These are phyloP conservation scores for Himalopsyche phryganea DNA, from an alignment of 1,140 invertebrate genomes.

Conservation along the genomic window DNA sequence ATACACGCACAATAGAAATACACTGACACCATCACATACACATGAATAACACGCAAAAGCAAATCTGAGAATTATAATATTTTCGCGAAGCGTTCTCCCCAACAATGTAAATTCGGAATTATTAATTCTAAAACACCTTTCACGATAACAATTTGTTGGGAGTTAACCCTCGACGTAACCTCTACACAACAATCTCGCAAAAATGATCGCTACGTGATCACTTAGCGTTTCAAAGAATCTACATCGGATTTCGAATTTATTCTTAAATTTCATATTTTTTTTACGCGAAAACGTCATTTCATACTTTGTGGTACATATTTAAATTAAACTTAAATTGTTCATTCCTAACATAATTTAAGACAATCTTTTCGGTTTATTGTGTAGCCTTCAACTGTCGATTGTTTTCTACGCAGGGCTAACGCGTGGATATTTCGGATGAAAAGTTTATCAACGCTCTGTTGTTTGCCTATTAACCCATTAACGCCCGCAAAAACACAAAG, in stretches of 20 bases:
- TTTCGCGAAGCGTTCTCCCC: neutral
- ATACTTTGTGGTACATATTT: no score
- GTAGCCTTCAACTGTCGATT: no score
- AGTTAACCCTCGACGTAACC: neutral
- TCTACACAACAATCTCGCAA: neutral
- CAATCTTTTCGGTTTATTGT: no score
- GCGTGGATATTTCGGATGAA: slow-evolving; percentile 9
- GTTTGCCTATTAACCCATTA: slow-evolving; percentile 8
- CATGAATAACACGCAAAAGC: slow-evolving; percentile 4
- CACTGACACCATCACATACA: neutral
- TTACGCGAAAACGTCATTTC: no score
- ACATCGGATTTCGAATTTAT: no score
- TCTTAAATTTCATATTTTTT: no score
- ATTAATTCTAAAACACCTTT: slow-evolving; percentile 16
- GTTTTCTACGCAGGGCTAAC: neutral
- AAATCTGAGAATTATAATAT: neutral
- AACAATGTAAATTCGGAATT: slow-evolving; percentile 13
- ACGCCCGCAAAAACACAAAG: no score
- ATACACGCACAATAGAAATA: neutral
- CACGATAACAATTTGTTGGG: slow-evolving; percentile 9
- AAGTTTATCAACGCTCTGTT: slow-evolving; percentile 9
- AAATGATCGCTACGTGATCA: no score
- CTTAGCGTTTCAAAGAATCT: no score
- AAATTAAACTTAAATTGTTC: no score
- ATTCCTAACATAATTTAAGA: no score